These are phyloP conservation scores for Ariopsis seemanni DNA, from an alignment of 2,113 vertebrate genomes.

Conservation along the genomic window DNA sequence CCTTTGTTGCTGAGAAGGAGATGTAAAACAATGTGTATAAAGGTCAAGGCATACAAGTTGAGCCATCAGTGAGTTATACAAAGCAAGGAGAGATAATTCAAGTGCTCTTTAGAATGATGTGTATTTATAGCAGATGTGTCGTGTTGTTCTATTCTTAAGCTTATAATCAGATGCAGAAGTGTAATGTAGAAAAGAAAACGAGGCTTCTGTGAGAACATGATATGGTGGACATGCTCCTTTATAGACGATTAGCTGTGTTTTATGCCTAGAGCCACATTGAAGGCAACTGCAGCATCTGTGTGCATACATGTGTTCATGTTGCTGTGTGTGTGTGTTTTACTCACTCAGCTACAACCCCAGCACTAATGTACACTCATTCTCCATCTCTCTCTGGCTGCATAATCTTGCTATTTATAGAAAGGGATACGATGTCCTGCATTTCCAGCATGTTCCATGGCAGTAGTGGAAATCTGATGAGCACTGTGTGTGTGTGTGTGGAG, in stretches of 20 bases:
- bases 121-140: background rate
- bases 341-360: conserved; percentile 34
- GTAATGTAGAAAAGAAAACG: background rate
- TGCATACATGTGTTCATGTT: background rate
- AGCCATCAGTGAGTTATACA: no score
- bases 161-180: background rate
- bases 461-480: conserved; percentile 52
- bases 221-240: background rate
- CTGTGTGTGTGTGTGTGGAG: background rate
- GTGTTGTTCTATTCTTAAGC: conserved; percentile 7
- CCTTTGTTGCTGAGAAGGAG: no score
- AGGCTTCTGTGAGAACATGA: background rate
- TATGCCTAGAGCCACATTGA: background rate
- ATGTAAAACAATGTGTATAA: no score
- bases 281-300: conserved; percentile 4
- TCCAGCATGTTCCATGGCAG: conserved; percentile 61
- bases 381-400: conserved; percentile 63
- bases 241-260: conserved; percentile 19
- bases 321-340: background rate
- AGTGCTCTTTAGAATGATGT: no score
- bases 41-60: no score
- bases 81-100: no score
- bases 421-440: conserved; percentile 63
- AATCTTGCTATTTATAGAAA: conserved; percentile 71
- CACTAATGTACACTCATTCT: conserved; percentile 34